phyloP scores from a whole-genome alignment of 2,113 vertebrate genomes.

The Eurystomus gularis region DNA sequence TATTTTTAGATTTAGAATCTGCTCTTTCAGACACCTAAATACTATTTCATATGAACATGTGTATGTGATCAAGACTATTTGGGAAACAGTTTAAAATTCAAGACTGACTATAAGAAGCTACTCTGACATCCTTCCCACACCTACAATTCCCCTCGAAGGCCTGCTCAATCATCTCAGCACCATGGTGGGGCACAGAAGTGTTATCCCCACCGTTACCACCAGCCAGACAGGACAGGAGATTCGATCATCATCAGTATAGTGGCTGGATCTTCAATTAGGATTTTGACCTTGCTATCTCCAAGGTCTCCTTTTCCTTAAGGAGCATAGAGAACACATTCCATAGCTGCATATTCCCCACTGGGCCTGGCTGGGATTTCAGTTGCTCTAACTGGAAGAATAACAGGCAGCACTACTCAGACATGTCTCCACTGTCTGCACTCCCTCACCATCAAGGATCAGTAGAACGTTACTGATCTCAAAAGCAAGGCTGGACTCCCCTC shows the following conservation, averaged over 20 bases:
- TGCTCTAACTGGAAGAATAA: not conserved
- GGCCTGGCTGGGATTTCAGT: not conserved
- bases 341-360: not conserved
- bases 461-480: not conserved
- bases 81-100: not conserved
- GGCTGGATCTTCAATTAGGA: not conserved
- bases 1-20: slow-evolving; percentile 36
- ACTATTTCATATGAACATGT: not conserved
- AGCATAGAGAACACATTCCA: not conserved
- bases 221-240: not conserved
- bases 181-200: not conserved
- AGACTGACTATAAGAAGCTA: not conserved
- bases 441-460: not conserved
- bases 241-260: not conserved
- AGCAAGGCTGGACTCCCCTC: slow-evolving; percentile 47
- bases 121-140: not conserved
- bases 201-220: not conserved
- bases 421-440: not conserved
- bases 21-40: slow-evolving; percentile 15
- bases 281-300: not conserved
- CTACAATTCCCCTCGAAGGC: not conserved
- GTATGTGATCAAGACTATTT: not conserved
- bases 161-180: not conserved
- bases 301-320: not conserved
- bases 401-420: not conserved